Conservation (phyloP, 1,140 invertebrate species). For the Nephila pilipes region DNA sequence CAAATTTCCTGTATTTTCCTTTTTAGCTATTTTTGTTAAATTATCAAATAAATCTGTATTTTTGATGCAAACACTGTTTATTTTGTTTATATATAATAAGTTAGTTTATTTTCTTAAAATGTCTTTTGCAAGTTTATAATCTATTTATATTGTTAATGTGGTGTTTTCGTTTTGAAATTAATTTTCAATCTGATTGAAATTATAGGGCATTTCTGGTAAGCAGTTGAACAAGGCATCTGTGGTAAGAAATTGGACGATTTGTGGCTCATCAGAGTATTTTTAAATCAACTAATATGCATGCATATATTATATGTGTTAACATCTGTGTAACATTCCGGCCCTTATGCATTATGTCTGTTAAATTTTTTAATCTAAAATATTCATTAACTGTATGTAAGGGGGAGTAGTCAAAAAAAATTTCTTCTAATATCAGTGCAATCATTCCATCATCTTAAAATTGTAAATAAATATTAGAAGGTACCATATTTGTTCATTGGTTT, state of each 20-base stretch:
- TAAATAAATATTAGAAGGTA: background rate
- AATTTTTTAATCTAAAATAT: background rate
- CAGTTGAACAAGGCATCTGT: background rate
- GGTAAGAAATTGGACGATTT: background rate
- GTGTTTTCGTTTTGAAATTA: background rate
- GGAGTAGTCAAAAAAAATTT: background rate
- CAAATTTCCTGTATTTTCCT: too few species aligned
- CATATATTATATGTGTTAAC: background rate
- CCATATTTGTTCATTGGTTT: constrained; percentile 7
- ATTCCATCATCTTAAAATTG: background rate
- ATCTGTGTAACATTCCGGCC: background rate
- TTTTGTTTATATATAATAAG: too few species aligned
- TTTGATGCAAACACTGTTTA: too few species aligned
- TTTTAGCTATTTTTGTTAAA: too few species aligned
- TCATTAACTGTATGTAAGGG: background rate
- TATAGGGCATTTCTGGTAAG: background rate
- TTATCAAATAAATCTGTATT: too few species aligned
- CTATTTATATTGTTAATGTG: background rate
- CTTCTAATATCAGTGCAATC: background rate
- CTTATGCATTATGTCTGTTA: background rate
- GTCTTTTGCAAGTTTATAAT: background rate
- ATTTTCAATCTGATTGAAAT: background rate
- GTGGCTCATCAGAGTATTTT: background rate
- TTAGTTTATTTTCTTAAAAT: too few species aligned
- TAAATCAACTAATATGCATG: background rate